A percentile compares a stretch with the other conserved stretches of the same genome.
These are phyloP conservation scores for Microcebus tavaratra DNA, from an alignment of 2,113 vertebrate genomes.

Conservation along the genomic window DNA sequence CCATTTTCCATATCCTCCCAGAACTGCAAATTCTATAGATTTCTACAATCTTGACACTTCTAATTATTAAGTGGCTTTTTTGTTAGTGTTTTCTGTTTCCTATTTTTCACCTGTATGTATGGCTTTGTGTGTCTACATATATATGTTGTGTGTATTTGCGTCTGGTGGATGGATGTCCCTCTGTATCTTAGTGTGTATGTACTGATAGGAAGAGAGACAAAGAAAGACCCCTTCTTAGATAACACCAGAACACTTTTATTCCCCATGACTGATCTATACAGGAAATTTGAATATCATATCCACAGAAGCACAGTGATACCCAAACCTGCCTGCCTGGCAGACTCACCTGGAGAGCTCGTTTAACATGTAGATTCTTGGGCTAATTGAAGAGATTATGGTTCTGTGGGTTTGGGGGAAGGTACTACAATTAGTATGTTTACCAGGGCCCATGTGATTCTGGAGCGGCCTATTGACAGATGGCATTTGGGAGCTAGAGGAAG, in stretches of 20 bases:
- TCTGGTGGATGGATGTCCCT: neutral
- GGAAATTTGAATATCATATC: neutral
- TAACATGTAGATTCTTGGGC: neutral
- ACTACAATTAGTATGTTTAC: neutral
- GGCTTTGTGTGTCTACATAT: neutral
- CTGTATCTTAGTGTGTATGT: neutral
- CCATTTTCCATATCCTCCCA: neutral
- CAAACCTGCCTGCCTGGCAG: neutral
- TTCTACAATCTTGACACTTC: neutral
- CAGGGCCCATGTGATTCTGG: neutral
- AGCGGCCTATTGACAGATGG: neutral
- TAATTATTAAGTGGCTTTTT: neutral
- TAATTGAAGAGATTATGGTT: neutral
- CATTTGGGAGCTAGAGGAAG: neutral
- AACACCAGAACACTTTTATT: neutral
- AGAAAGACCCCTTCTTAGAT: neutral
- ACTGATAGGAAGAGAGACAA: neutral
- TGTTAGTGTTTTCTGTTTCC: neutral
- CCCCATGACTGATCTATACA: neutral
- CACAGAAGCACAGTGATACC: neutral
- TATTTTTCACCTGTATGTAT: neutral
- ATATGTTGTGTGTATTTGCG: neutral
- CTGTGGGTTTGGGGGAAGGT: constrained; percentile 24
- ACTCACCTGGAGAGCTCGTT: neutral
- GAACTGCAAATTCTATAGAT: neutral